Evolutionary conservation across 2,888 invertebrate species (phyloP).

Genomic region (Orthonychiurus folsomi): DNA sequence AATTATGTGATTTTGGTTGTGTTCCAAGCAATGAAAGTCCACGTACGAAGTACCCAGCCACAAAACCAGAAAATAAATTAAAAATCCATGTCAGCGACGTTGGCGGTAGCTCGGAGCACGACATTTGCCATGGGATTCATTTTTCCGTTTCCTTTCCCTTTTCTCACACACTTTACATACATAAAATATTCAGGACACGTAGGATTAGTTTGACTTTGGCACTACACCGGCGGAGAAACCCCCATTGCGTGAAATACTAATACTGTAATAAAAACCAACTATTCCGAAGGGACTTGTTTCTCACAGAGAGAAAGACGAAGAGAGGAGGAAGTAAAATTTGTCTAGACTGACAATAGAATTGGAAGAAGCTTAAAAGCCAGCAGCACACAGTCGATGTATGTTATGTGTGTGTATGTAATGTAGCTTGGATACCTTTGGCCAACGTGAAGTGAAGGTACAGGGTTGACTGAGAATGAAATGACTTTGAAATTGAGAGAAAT

Average conservation of each 20-base stretch:
- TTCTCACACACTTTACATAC: background rate
- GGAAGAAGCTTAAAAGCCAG: background rate
- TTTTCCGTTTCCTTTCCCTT: background rate
- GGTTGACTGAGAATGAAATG: background rate
- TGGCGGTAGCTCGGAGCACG: too few relatives aligned
- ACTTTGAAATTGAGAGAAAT: background rate
- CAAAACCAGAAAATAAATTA: too few relatives aligned
- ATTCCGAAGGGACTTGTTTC: background rate
- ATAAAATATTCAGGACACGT: background rate
- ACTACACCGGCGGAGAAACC: background rate
- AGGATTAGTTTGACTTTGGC: background rate
- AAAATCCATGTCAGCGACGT: too few relatives aligned
- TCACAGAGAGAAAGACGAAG: background rate
- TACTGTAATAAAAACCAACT: background rate
- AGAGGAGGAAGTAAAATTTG: background rate
- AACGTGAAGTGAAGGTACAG: background rate
- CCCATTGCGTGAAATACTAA: background rate
- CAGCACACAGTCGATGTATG: background rate
- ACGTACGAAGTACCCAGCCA: too few relatives aligned
- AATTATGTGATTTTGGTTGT: too few relatives aligned
- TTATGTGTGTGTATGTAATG: background rate
- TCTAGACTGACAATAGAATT: background rate
- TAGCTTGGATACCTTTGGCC: background rate
- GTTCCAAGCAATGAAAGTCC: too few relatives aligned
- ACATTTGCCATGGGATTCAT: too few relatives aligned